phyloP scores from a whole-genome alignment of 1,140 invertebrate species.

The Drosophila takahashii region DNA sequence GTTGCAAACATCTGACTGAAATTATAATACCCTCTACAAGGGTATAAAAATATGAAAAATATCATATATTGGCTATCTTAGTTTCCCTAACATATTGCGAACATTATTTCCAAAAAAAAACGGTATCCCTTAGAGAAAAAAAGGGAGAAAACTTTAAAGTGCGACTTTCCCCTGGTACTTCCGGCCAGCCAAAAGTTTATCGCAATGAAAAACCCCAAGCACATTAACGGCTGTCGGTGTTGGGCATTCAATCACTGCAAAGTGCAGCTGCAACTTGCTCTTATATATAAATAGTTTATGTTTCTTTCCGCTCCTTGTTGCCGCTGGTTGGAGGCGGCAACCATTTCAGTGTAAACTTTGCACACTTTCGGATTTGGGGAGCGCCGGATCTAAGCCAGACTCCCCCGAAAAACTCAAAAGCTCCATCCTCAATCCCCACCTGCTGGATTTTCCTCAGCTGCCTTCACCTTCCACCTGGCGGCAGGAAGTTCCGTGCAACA shows the following conservation, averaged over 20 bases:
- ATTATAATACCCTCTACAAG: too few species aligned
- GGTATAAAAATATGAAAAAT: too few species aligned
- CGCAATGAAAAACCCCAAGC: constrained; percentile 38
- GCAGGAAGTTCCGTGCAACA: constrained; percentile 64
- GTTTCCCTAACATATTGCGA: neutral
- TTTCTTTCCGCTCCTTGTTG: constrained; percentile 28
- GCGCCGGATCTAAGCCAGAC: constrained; percentile 33
- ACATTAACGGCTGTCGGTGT: constrained; percentile 51
- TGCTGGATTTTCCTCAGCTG: neutral
- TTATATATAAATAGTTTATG: constrained; percentile 69
- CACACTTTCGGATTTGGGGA: constrained; percentile 25
- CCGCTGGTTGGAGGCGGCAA: constrained; percentile 21
- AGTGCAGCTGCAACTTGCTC: constrained; percentile 50
- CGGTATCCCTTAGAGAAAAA: neutral
- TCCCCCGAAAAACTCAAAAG: constrained; percentile 1
- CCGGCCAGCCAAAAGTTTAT: constrained; percentile 48
- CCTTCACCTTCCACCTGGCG: constrained; percentile 10
- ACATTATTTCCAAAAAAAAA: neutral
- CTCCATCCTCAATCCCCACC: neutral
- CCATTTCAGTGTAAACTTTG: constrained; percentile 64
- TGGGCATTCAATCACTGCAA: constrained; percentile 69
- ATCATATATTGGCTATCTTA: neutral
- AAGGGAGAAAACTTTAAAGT: constrained; percentile 38
- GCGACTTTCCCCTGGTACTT: constrained; percentile 40
- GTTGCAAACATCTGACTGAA: too few species aligned